A percentile compares a stretch with the other conserved stretches of the same genome.
phyloP scores from a whole-genome alignment of 2,113 vertebrate genomes.

The Atlantisia rogersi region DNA sequence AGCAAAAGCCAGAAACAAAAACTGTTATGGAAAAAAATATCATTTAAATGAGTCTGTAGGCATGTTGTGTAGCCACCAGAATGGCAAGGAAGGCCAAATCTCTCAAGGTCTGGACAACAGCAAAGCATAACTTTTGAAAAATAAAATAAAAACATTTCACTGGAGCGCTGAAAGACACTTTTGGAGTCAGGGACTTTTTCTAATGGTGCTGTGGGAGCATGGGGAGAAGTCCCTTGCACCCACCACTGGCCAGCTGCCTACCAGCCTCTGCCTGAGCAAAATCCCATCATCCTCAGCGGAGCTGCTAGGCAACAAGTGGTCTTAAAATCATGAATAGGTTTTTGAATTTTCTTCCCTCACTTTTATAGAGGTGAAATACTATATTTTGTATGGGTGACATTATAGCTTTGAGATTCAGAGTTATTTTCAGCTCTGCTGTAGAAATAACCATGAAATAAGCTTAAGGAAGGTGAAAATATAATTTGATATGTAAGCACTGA shows the following conservation, averaged over 20 bases:
- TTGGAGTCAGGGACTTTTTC: not conserved
- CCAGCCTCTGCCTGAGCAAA: not conserved
- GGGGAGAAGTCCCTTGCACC: not conserved
- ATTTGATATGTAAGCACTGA: not conserved
- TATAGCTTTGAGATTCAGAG: not conserved
- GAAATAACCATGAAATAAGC: conserved; percentile 13
- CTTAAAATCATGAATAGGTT: not conserved
- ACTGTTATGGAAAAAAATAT: not conserved
- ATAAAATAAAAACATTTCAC: not conserved
- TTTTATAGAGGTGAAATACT: not conserved
- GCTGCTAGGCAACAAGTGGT: conserved; percentile 3
- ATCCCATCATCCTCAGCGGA: not conserved
- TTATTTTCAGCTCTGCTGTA: conserved; percentile 2
- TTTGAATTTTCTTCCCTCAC: not conserved
- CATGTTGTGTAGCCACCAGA: not conserved
- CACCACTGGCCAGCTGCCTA: not conserved
- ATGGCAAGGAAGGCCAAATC: not conserved
- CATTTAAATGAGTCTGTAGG: not conserved
- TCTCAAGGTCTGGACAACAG: not conserved
- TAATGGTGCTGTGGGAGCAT: accelerated
- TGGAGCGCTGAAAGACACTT: not conserved
- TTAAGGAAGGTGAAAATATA: conserved; percentile 2
- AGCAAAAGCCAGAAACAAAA: not conserved
- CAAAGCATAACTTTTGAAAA: not conserved
- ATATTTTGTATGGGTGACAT: not conserved